Evolutionary conservation across 2,113 vertebrate species (phyloP), one percentile per base, ranked within the genome.

Genomic region (Cavia aperea): DNA sequence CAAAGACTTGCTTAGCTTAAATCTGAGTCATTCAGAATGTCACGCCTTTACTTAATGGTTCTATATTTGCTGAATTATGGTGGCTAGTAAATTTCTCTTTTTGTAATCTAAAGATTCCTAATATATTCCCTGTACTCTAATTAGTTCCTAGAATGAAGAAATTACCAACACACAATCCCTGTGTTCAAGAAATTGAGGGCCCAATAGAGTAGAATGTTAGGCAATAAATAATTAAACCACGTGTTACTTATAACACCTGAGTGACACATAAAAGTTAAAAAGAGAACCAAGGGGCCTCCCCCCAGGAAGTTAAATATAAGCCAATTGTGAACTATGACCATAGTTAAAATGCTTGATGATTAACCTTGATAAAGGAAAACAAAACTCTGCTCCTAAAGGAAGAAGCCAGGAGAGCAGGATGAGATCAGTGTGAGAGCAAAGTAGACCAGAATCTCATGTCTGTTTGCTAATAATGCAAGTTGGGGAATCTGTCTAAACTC

Each of bases 91-190:
- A 54, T 89, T 93, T 62, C 63, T 81, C 81, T 75, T 81, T 83
- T 66, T 70, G 54, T 88, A 92, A 93, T 77, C 51, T 65, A 26
- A 1, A 70, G 31, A 36, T 81, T 86, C 49, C 56, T 88, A 66
- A 73, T 18, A 88, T 36, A 62, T 60, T 85, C 33, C 43, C 68
- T 49, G 11, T 9, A 66, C 1, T 65, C 85, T 87, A 3, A 51
- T 26, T 81, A 39, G 46, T 66, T 46, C 88, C 78, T 56, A n/a
- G 94, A 90, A 88, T 65, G 29, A 13, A 82, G 60, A 89, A 92
- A 79, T 49, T 39, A 93, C 21, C 77, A 51, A 85, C 23, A 72
- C 62, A 81, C 29, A 56, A 33, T 72, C 18, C 68, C 51, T 88
- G 58, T 60, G 21, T 46, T 92, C 72, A 92, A 90, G 70, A 33